Percentiles rank a stretch among this genome's conserved stretches.
phyloP scores from a whole-genome alignment of 2,888 invertebrate genomes.

The Gymnosoma rotundatum region DNA sequence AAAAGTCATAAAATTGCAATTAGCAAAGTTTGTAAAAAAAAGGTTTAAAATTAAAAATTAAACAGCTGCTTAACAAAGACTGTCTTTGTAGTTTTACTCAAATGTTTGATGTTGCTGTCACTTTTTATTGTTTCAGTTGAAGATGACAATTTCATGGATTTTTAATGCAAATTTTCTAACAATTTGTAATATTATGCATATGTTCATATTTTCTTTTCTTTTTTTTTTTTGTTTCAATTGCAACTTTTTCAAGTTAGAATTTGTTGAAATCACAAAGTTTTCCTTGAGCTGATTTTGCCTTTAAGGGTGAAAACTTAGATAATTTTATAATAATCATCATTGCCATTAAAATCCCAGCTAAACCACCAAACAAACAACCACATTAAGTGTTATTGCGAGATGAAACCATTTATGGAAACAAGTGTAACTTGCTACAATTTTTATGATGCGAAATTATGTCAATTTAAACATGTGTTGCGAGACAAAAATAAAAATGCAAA shows the following conservation, averaged over 20 bases:
- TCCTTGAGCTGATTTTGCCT: conserved; percentile 1
- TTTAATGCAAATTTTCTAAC: conserved; percentile 72
- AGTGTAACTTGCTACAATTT: conserved; percentile 61
- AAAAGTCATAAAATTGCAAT: conserved; percentile 75
- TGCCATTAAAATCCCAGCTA: conserved; percentile 57
- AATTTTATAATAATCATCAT: conserved; percentile 61
- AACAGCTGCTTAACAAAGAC: conserved; percentile 65
- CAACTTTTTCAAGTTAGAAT: conserved; percentile 40
- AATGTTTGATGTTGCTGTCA: conserved; percentile 67
- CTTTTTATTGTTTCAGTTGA: conserved; percentile 72
- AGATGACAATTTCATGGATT: conserved; percentile 74
- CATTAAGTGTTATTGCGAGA: conserved; percentile 26
- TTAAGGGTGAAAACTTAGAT: conserved; percentile 54
- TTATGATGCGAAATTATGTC: conserved; percentile 77
- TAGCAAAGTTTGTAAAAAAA: conserved; percentile 72
- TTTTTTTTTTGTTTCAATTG: not conserved
- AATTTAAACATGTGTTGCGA: conserved; percentile 81
- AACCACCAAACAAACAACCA: conserved; percentile 64
- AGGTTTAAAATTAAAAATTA: conserved; percentile 28
- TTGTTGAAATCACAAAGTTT: conserved; percentile 44
- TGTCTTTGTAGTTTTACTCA: not conserved
- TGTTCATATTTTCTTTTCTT: conserved; percentile 53
- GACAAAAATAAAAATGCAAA: conserved; percentile 70
- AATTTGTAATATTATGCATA: conserved; percentile 66
- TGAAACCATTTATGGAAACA: conserved; percentile 49